Percentiles rank a stretch among this genome's conserved stretches.
Conservation (phyloP, 2,113 vertebrate genomes). For the Stegastes partitus region DNA sequence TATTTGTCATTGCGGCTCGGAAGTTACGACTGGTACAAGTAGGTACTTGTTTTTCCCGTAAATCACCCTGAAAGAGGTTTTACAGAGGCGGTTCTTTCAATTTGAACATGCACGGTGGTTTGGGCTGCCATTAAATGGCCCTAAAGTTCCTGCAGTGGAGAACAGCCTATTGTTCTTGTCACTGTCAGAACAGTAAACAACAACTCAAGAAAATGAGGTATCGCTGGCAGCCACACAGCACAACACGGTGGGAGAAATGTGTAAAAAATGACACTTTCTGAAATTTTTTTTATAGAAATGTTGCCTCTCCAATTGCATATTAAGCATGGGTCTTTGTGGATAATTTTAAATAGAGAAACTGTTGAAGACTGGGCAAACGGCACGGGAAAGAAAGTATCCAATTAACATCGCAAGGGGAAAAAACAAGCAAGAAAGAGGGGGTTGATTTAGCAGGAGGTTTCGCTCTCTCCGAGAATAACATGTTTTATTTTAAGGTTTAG, state of each 20-base stretch:
- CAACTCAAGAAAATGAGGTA: neutral
- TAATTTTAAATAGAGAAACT: conserved; percentile 16
- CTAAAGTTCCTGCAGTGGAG: no score
- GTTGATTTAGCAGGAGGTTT: conserved; percentile 62
- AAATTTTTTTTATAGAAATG: neutral
- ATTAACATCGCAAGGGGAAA: conserved; percentile 15
- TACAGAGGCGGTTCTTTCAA: no score
- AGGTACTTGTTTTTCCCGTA: no score
- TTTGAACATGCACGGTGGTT: no score
- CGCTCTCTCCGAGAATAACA: conserved; percentile 73
- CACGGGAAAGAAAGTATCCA: neutral
- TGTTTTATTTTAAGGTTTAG: conserved; percentile 82
- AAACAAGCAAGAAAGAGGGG: conserved; percentile 40
- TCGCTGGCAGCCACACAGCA: neutral
- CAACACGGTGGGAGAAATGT: neutral
- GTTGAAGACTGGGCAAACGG: neutral
- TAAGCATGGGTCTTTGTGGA: conserved; percentile 24
- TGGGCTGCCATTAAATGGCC: no score
- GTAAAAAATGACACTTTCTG: neutral
- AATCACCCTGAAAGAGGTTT: no score
- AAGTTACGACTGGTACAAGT: no score
- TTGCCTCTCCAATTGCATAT: neutral
- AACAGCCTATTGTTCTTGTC: neutral
- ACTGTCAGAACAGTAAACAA: no score
- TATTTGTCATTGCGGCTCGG: no score